Base-by-base conservation (phyloP, 2,113 vertebrate genomes). In the Sturnus vulgaris region DNA sequence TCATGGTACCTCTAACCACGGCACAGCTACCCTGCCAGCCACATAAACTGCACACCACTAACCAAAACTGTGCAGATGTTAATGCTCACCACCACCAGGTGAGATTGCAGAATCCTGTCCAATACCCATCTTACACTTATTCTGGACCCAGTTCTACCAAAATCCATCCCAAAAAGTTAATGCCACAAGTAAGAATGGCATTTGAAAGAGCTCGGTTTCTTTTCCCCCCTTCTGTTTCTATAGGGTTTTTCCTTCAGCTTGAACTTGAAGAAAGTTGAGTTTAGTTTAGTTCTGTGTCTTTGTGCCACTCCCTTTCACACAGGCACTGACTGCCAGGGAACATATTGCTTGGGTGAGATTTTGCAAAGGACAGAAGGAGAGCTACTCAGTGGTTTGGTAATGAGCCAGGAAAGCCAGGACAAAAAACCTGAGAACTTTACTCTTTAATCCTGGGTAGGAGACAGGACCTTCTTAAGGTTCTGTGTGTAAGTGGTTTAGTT, bases 1-100 rank as follows among this genome's bases (percentile, higher is more conserved):
- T 16, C 56, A 21, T 0, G 5, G 11, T 10, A 10, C 31, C 28
- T 61, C 42, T 37, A 66, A 11, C 18, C 18, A 19, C 1, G 2
- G 33, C 16, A 23, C 17, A 47, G 31, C 30, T 53, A 31, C 33
- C 14, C 55, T 66, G 42, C 31, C 55, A 15, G 16, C 23, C 61
- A 15, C 39, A 52, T 1, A 10, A 42, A 42, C 9, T 23, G 3
- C 55, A 57, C 33, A 52, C 6, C 35, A 10, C 10, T 33, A 57
- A 72, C 20, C 70, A 78, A 75, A 81, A 14, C 33, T 12, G 12
- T 42, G 30, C 10, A 56, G 59, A 18, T 16, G 4, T 31, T 28
- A 79, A n/a, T 24, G 59, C 35, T 79, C 31, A 63, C 13, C 57
- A 57, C 2, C 33, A 59, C 5, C 0, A 3, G 5, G 16, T 19